phyloP scores from a whole-genome alignment of 2,797 vertebrate species.

The Psittacula echo region DNA sequence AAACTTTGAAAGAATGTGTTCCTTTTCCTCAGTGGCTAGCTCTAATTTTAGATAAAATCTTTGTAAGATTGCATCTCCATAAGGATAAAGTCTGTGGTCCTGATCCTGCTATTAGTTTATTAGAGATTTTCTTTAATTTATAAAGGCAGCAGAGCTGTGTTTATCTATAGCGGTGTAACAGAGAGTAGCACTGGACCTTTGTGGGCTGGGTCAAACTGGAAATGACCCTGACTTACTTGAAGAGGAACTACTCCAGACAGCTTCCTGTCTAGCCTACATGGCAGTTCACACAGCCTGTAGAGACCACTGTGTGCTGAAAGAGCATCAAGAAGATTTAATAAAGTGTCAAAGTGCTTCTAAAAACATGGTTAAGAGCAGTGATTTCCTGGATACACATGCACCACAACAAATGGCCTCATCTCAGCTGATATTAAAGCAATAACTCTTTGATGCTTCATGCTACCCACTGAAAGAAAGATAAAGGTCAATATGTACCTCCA shows the following conservation, averaged over 20 bases:
- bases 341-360: conserved; percentile 65
- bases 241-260: conserved; percentile 24
- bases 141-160: not conserved
- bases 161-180: not conserved
- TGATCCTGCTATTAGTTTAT: not conserved
- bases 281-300: conserved; percentile 16
- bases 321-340: conserved; percentile 65
- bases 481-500: conserved; percentile 77
- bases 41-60: conserved; percentile 31
- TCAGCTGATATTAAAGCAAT: conserved; percentile 81
- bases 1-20: conserved; percentile 8
- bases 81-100: not conserved
- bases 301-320: conserved; percentile 49
- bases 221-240: not conserved
- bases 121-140: not conserved
- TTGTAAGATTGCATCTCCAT: not conserved
- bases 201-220: not conserved
- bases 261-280: not conserved
- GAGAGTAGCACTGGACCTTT: not conserved
- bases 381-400: conserved; percentile 63
- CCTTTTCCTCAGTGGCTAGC: not conserved
- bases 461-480: conserved; percentile 74
- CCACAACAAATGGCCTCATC: conserved; percentile 66
- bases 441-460: conserved; percentile 77
- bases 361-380: conserved; percentile 56